Conservation (phyloP, 1,140 invertebrate genomes). For the Drosophila bocqueti region DNA sequence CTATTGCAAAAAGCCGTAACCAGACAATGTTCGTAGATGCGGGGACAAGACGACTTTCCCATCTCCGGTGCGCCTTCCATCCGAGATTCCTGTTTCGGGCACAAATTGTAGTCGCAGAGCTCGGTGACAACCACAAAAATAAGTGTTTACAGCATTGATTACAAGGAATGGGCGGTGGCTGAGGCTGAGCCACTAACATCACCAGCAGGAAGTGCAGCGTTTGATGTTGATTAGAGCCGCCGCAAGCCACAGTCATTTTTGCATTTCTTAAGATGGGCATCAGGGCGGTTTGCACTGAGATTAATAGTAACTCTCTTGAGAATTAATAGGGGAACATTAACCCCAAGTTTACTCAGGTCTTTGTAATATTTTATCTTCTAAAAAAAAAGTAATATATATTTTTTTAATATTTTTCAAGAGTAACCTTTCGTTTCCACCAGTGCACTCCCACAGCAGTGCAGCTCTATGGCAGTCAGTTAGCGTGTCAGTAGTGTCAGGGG, state of each 20-base stretch:
- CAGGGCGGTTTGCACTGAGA: slow-evolving; percentile 1
- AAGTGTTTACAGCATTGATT: slow-evolving; percentile 84
- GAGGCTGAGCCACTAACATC: slow-evolving; percentile 20
- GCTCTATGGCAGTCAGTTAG: slow-evolving; percentile 34
- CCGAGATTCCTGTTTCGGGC: slow-evolving; percentile 31
- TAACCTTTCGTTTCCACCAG: neutral
- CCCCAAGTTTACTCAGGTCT: no score
- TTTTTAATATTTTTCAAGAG: no score
- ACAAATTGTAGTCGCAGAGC: slow-evolving; percentile 40
- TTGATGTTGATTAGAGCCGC: slow-evolving; percentile 72
- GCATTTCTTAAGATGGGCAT: slow-evolving; percentile 62
- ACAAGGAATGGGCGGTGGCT: slow-evolving; percentile 66
- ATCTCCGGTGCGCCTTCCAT: slow-evolving; percentile 10
- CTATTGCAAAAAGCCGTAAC: slow-evolving; percentile 38
- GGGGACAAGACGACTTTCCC: slow-evolving; percentile 26
- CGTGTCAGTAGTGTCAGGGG: slow-evolving; percentile 56
- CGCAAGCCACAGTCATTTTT: slow-evolving; percentile 63
- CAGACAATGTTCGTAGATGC: slow-evolving; percentile 40
- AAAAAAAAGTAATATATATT: neutral
- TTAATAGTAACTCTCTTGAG: no score
- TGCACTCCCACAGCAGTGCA: slow-evolving; percentile 6
- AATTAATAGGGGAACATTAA: no score
- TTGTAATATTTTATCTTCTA: no score
- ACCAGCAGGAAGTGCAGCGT: slow-evolving; percentile 21
- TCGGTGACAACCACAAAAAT: slow-evolving; percentile 77